Evolutionary conservation across 1,140 invertebrate species (phyloP), one percentile per base, ranked within the genome.

Genomic region (Aphelinus certus): DNA sequence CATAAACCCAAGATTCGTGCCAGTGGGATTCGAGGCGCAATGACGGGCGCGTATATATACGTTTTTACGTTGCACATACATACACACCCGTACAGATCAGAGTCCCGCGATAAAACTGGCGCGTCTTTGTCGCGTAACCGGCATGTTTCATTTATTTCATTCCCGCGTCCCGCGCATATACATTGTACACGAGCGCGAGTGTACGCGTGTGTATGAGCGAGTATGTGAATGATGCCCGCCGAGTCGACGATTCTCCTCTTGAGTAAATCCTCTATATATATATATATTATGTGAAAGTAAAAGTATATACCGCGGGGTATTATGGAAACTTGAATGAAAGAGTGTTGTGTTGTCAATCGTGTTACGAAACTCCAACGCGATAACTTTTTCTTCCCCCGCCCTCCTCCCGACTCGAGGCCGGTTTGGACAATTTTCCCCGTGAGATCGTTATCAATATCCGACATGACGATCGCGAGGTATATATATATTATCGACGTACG

Each of bases 211-310:
- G 26, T 26, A 26, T 26, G 26, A 26, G 26, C 26, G 26, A 65
- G 49, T 46, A 42, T 10, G 26, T 45, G 47, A 73, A 53, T 73
- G 49, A 66, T 67, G 48, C 10, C 9, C 26, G 7, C 2, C 26
- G 26, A 6, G 42, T 51, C 43, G 57, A 53, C 63, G 7, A 7
- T 62, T 66, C 42, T 49, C 66, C 42, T 75, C 65, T 56, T 64
- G 9, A 9, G 57, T 9, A 9, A 1, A 43, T 1, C 10, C 58
- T 9, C 6, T 4, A n/a, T 60, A n/a, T 9, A 26, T 7, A 49
- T 55, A n/a, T 57, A 68, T 46, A 46, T 58, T 46, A 58, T 68
- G 51, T 47, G 73, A 75, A 73, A 73, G 72, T 73, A 73, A 73
- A 73, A 73, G 71, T 73, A 49, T 3, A 45, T 57, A 48, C 51